Conservation (phyloP, 2,888 invertebrate genomes). For the Athalia cordata region DNA sequence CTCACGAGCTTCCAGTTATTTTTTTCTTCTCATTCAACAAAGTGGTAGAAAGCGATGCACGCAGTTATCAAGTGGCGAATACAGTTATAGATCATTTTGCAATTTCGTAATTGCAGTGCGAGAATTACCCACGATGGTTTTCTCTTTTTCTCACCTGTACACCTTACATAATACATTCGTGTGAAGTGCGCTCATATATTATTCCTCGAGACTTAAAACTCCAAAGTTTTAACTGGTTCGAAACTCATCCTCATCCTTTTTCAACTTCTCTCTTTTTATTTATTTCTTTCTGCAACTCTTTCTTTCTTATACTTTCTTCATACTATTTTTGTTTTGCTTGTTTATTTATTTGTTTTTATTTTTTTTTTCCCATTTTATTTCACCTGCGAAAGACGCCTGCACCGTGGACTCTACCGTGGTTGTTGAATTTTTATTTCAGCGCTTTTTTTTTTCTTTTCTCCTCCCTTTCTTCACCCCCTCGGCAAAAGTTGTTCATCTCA, state of each 20-base stretch:
- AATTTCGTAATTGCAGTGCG: constrained; percentile 24
- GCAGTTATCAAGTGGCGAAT: background rate
- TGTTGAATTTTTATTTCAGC: too few relatives aligned
- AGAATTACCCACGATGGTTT: background rate
- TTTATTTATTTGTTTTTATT: background rate
- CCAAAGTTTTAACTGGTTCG: constrained; percentile 40
- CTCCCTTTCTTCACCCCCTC: background rate
- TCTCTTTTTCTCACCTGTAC: constrained; percentile 2
- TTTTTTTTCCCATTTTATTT: background rate
- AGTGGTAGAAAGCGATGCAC: too few relatives aligned
- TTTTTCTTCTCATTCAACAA: too few relatives aligned
- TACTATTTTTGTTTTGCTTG: background rate
- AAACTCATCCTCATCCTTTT: constrained; percentile 1
- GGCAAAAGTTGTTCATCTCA: too few relatives aligned
- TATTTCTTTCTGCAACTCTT: background rate
- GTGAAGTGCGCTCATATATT: constrained; percentile 38
- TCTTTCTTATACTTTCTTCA: background rate
- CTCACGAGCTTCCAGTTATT: too few relatives aligned
- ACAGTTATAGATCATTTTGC: constrained; percentile 19
- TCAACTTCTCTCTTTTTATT: background rate
- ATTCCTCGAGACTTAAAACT: constrained; percentile 29
- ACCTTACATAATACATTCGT: background rate
- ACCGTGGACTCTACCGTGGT: too few relatives aligned
- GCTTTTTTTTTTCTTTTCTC: background rate
- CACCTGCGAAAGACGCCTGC: background rate